phyloP scores from a whole-genome alignment of 2,113 vertebrate species.

The Semicossyphus pulcher region DNA sequence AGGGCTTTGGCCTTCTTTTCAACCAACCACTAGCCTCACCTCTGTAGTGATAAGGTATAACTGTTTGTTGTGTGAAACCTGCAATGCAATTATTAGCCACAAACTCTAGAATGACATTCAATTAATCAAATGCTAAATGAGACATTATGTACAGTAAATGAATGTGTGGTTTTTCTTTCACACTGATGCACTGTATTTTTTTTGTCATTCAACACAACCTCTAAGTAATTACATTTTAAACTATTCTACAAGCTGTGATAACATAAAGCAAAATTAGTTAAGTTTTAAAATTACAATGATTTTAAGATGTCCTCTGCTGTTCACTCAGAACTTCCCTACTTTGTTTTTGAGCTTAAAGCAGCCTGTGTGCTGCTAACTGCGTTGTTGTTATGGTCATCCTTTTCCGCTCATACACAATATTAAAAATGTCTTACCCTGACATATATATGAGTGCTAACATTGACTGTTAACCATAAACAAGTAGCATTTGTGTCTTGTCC shows the following conservation, averaged over 20 bases:
- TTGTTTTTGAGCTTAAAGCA: conserved; percentile 23
- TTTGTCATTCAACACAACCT: conserved; percentile 5
- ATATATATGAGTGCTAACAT: conserved; percentile 41
- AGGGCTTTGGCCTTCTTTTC: conserved; percentile 35
- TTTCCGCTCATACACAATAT: conserved; percentile 30
- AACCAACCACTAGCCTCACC: conserved; percentile 65
- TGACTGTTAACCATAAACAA: conserved; percentile 61
- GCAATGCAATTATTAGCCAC: conserved; percentile 53
- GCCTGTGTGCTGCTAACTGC: conserved; percentile 5
- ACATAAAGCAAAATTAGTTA: background rate
- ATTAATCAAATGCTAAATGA: conserved; percentile 34
- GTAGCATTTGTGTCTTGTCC: conserved; percentile 45
- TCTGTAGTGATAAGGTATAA: conserved; percentile 39
- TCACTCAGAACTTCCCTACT: background rate
- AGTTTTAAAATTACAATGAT: background rate
- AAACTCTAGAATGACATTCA: conserved; percentile 38
- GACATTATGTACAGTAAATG: conserved; percentile 52
- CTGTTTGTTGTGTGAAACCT: conserved; percentile 54
- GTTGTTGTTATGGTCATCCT: conserved; percentile 1
- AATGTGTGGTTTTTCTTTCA: conserved; percentile 38
- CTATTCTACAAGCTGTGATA: conserved; percentile 9
- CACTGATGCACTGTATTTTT: conserved; percentile 35
- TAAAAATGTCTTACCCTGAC: conserved; percentile 21
- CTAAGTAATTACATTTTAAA: conserved; percentile 4
- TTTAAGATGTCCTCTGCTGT: background rate